Base-by-base conservation (phyloP, 2,888 invertebrate genomes). In the Podotricha telesiphe region DNA sequence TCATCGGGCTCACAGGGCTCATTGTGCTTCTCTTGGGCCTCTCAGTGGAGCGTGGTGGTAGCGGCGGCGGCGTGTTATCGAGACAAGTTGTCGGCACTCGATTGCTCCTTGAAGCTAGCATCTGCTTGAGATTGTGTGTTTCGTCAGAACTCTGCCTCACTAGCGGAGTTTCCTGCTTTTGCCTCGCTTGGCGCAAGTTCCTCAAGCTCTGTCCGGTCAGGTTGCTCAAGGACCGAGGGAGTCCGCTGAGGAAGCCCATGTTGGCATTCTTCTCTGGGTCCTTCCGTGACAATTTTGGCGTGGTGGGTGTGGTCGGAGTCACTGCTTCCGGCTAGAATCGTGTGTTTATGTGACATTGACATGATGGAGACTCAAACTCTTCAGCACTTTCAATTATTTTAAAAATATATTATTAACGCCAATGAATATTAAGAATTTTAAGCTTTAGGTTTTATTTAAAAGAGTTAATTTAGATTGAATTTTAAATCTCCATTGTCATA, bases 161-260 rank as follows among this genome's bases (percentile, higher is more conserved):
- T 0, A 88, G 72, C 0, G 87, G 88, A 5, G 88, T 84, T 3
- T 86, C 85, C 53, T 81, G 82, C n/a, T 82, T 80, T 67, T 86
- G 85, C 0, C 86, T 73, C n/a, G 83, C 80, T 62, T 86, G 86
- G 0, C 92, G 79, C 0, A 93, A 77, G 70, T 89, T 87, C 8
- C 89, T 74, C 0, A 92, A 71, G 70, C 90, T 90, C 79, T 93
- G 93, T 0, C 92, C 91, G 20, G 93, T 93, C 19, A 93, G 85
- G 78, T 91, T 93, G 83, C 89, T 90, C 5, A 93, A 83, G 0
- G 93, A 92, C 0, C 93, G 75, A 0, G 93, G 93, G 11, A 93
- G 82, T 0, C 89, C 91, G 82, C 86, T 86, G 1, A 93, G 87
- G 82, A 93, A 93, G 71, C 91, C 86, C 22, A 83, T 79, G 78